These are phyloP conservation scores for Psettodes erumei DNA, from an alignment of 2,113 vertebrate genomes.

Conservation along the genomic window DNA sequence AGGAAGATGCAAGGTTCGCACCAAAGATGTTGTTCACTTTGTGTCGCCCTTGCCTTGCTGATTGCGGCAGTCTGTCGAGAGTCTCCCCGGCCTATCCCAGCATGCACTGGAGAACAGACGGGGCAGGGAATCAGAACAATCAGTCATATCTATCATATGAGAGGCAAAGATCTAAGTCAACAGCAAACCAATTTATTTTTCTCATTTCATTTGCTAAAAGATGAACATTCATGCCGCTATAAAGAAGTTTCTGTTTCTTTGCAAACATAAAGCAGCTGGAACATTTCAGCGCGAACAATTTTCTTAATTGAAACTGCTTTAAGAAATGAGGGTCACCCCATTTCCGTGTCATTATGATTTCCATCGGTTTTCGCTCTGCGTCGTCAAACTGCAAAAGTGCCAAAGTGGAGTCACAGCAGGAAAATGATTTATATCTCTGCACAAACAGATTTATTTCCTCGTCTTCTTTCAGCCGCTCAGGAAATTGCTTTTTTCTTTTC, in stretches of 20 bases:
- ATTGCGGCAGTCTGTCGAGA: background rate
- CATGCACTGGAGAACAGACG: background rate
- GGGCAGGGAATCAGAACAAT: background rate
- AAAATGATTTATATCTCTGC: slow-evolving; percentile 8
- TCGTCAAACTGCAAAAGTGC: background rate
- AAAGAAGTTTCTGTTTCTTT: background rate
- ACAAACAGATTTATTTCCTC: slow-evolving; percentile 21
- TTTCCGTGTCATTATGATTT: background rate
- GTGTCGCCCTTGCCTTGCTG: background rate
- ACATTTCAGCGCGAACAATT: background rate
- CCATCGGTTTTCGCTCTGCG: background rate
- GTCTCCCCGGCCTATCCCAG: background rate
- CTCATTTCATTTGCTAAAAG: background rate
- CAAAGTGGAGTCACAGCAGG: background rate
- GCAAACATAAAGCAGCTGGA: background rate
- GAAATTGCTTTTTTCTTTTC: slow-evolving; percentile 52
- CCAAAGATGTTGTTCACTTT: background rate
- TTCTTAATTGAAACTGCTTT: background rate
- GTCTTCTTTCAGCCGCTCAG: slow-evolving; percentile 10
- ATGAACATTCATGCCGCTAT: background rate
- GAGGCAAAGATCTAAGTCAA: background rate
- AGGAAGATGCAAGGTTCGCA: slow-evolving; percentile 10
- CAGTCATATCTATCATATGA: background rate
- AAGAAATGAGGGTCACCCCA: background rate
- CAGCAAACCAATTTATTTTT: background rate